Evolutionary conservation across 2,888 invertebrate genomes (phyloP).

Genomic region (Heliconius hortense): DNA sequence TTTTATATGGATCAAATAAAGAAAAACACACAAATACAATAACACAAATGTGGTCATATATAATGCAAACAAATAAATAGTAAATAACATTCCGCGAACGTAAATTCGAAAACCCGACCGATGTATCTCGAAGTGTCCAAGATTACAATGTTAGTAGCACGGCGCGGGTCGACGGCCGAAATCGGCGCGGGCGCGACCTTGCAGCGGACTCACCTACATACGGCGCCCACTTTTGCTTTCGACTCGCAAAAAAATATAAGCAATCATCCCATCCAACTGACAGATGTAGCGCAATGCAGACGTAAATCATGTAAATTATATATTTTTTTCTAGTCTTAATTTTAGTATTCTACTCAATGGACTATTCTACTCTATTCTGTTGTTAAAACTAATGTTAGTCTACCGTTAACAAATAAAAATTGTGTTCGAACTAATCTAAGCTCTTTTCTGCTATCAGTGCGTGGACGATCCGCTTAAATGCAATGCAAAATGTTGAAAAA

Average conservation of each 20-base stretch:
- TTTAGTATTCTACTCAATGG: background rate
- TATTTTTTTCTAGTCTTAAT: background rate
- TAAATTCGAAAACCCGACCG: constrained; percentile 36
- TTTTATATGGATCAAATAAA: background rate
- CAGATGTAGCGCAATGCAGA: constrained; percentile 23
- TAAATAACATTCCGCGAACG: constrained; percentile 26
- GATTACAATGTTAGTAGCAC: constrained; percentile 45
- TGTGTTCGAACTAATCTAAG: background rate
- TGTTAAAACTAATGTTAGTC: background rate
- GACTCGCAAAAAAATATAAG: constrained; percentile 71
- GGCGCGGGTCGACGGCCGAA: constrained; percentile 74
- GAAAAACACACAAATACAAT: background rate
- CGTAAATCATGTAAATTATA: constrained; percentile 6
- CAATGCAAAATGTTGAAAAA: constrained; percentile 25
- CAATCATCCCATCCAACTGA: constrained; percentile 34
- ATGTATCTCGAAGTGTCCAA: constrained; percentile 37
- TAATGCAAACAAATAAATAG: background rate
- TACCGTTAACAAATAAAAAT: background rate
- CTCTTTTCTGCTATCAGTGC: constrained; percentile 10
- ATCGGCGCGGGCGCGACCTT: constrained; percentile 80
- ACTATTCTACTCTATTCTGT: background rate
- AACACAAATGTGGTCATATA: background rate
- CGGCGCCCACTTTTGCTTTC: constrained; percentile 80
- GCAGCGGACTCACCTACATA: constrained; percentile 79
- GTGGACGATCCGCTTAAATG: constrained; percentile 15